Base-by-base conservation (phyloP, 2,113 vertebrate genomes). In the Sisor rabdophorus region DNA sequence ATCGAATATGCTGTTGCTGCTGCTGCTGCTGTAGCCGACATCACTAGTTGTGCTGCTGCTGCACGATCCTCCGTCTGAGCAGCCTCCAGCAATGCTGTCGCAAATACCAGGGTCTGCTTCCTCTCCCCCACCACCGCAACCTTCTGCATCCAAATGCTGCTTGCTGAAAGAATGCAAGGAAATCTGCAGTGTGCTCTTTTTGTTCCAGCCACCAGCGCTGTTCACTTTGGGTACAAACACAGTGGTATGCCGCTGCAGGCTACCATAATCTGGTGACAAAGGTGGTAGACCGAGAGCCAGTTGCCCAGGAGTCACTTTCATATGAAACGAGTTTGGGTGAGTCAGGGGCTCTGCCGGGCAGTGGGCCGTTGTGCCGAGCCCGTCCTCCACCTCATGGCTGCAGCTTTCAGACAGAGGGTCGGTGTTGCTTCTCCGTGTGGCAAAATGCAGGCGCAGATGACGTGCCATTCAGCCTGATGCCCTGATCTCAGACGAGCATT, bases 371-470 rank as follows among this genome's bases (percentile, higher is more conserved):
- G 72, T 74, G 72, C 79, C 77, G 73, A 85, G 85, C 69, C 78
- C 87, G 28, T 82, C 85, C 71, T 92, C 92, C 85, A 90, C 85
- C 80, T 89, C 92, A 90, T 93, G 92, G 90, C 90, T 90, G 30
- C 93, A 91, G 79, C 86, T 86, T 82, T 96, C 95, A 13, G 90
- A 93, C 83, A 95, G 86, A 1, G 94, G 96, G 84, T 95, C 95
- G 6, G 95, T 96, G 89, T 92, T 94, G 85, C 95, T 99, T 91
- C 95, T 94, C 84, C 91, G 92, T 71, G 94, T 87, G 85, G 94
- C 94, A 86, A 98, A 97, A 89, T 95, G 95, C 90, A 96, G 88
- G 90, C 94, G 94, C 89, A 98, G 91, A 87, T 89, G 92, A 75
- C 89, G 91, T 85, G 95, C 95, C 96, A 98, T 98, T 90, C 91